These are phyloP conservation scores for Oryzias woworae DNA, from an alignment of 2,113 vertebrate species.

Conservation along the genomic window DNA sequence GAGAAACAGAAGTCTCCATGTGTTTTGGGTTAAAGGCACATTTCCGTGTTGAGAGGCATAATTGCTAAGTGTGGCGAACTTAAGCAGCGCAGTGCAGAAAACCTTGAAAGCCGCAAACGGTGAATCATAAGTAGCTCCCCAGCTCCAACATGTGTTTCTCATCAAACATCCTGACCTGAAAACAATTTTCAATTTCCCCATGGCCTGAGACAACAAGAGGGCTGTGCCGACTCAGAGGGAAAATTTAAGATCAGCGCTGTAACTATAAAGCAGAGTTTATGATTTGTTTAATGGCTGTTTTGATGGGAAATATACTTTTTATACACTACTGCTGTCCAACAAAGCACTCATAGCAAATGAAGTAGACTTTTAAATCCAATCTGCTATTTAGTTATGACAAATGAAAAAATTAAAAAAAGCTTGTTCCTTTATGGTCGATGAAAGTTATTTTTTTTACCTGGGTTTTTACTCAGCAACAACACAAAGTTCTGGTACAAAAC, in stretches of 20 bases:
- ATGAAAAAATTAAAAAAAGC: slow-evolving; percentile 49
- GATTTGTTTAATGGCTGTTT: slow-evolving; percentile 80
- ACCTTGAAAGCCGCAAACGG: slow-evolving; percentile 76
- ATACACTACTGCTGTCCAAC: slow-evolving; percentile 76
- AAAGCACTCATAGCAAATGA: slow-evolving; percentile 78
- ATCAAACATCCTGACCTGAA: slow-evolving; percentile 84
- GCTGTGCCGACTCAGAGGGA: slow-evolving; percentile 71
- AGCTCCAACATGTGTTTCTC: slow-evolving; percentile 87
- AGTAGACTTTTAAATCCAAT: slow-evolving; percentile 75
- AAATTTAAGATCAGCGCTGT: slow-evolving; percentile 75
- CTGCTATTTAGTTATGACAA: slow-evolving; percentile 66
- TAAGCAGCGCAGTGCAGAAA: slow-evolving; percentile 68
- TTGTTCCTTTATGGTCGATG: slow-evolving; percentile 23
- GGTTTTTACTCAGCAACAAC: slow-evolving; percentile 21
- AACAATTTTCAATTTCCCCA: slow-evolving; percentile 90
- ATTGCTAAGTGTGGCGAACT: slow-evolving; percentile 77
- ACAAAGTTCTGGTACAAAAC: slow-evolving; percentile 30
- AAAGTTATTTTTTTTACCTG: slow-evolving; percentile 54
- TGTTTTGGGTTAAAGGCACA: slow-evolving; percentile 87
- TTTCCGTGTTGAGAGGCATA: slow-evolving; percentile 81
- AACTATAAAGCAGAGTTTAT: slow-evolving; percentile 78
- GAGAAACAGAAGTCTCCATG: slow-evolving; percentile 86
- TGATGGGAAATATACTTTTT: slow-evolving; percentile 82
- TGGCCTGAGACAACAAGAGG: slow-evolving; percentile 82
- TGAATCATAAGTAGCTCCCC: slow-evolving; percentile 73